Base-by-base conservation (phyloP, 2,113 vertebrate species). In the Laticauda laticaudata region DNA sequence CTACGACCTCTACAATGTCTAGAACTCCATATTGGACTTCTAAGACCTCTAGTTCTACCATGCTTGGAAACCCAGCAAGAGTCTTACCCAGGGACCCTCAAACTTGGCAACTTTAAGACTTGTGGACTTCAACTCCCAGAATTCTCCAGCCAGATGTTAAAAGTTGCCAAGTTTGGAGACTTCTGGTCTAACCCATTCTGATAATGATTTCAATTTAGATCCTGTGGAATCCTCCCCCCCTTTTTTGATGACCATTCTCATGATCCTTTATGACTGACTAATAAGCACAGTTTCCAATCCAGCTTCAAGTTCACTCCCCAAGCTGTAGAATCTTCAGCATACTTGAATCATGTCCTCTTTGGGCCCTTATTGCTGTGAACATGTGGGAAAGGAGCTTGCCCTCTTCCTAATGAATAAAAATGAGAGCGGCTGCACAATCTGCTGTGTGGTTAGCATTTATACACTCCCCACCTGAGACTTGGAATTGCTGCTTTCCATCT, bases 401-500 rank as follows among this genome's bases (percentile, higher is more conserved):
- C 54, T 59, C 21, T 90, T 90, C 26, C 92, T 59, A 29, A 59
- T 59, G 92, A 57, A 90, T 85, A 86, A 23, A 81, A 90, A 57
- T 57, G 10, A 12, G 64, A 86, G 43, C 11, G 2, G 45, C 92
- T 90, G 81, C 88, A 57, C 88, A 57, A 85, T 55, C 87, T 89
- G 88, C 54, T 39, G n/a, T 56, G n/a, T 18, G 24, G 29, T 86
- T 86, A 57, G n/a, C 69, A 39, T 86, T 92, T 88, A 90, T 51
- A 92, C 45, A 59, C 69, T 81, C 54, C 54, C 92, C 69, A 90
- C 23, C 88, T 57, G 88, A 90, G 92, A 86, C 81, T 90, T 86
- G 45, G 69, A 59, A 89, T 64, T 88, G 86, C 91, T 12, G 21
- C 57, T 59, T 51, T 92, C 86, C 91, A 92, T 92, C 92, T 92